These are phyloP conservation scores for Hydrocynus forskahlii DNA, from an alignment of 2,797 vertebrate genomes.

Conservation along the genomic window DNA sequence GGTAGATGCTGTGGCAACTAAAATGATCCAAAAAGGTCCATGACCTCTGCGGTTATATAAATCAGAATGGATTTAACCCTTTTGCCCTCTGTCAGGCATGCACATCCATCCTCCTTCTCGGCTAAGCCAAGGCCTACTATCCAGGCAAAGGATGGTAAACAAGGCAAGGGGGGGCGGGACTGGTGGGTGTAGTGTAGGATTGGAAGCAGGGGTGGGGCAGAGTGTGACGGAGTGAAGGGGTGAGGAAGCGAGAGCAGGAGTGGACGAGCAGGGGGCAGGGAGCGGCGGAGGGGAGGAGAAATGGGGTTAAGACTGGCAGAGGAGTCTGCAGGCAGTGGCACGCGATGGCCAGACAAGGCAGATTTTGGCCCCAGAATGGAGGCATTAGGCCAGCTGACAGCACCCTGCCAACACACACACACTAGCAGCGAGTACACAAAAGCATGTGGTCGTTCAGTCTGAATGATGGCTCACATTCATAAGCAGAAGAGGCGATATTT, in stretches of 20 bases:
- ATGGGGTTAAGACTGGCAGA: background rate
- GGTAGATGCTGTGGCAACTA: background rate
- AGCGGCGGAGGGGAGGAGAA: background rate
- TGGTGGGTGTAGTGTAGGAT: background rate
- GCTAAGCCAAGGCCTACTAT: background rate
- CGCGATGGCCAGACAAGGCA: slow-evolving; percentile 78
- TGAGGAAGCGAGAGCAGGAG: slow-evolving; percentile 60
- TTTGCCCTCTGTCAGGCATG: background rate
- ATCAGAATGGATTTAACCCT: background rate
- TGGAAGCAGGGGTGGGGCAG: slow-evolving; percentile 13
- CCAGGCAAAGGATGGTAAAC: background rate
- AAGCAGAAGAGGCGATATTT: too few species aligned
- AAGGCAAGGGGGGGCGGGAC: background rate
- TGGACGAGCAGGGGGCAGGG: slow-evolving; percentile 2
- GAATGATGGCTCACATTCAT: too few species aligned
- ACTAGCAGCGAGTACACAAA: background rate
- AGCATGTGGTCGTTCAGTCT: too few species aligned
- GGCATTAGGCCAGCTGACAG: slow-evolving; percentile 80
- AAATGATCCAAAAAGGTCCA: background rate
- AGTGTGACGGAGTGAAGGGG: slow-evolving; percentile 45
- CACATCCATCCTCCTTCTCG: background rate
- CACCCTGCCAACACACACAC: slow-evolving; percentile 30
- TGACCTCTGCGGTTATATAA: background rate
- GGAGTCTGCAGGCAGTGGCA: slow-evolving; percentile 63
- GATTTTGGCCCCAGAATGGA: slow-evolving; percentile 76